Percentiles rank a stretch among this genome's conserved stretches.
phyloP scores from a whole-genome alignment of 1,140 invertebrate species.

The Pseudobourletiella spinata region DNA sequence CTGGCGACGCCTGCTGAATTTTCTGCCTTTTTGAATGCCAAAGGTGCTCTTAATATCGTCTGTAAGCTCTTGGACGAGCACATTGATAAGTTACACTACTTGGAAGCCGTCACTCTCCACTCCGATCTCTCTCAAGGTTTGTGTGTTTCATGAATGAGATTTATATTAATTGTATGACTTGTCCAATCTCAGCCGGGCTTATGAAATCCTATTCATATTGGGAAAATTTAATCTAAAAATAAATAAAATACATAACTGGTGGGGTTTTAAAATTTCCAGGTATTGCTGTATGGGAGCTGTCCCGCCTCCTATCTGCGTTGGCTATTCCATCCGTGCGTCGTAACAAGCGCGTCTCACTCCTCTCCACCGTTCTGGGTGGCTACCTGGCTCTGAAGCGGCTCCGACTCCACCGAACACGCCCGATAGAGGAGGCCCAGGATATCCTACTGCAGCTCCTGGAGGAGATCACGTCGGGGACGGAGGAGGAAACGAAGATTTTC shows the following conservation, averaged over 20 bases:
- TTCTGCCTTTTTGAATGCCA: constrained; percentile 85
- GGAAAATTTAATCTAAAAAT: constrained; percentile 3
- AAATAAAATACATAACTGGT: not conserved
- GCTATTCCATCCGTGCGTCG: constrained; percentile 69
- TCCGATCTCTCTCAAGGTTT: constrained; percentile 86
- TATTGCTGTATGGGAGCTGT: constrained; percentile 32
- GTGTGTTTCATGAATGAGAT: constrained; percentile 18
- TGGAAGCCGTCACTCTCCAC: constrained; percentile 84
- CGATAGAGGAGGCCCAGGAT: constrained; percentile 95
- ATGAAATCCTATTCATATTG: too few relatives aligned
- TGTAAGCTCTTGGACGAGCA: constrained; percentile 77
- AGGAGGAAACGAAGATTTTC: constrained; percentile 91
- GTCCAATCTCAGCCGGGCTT: too few relatives aligned
- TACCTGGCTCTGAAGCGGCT: constrained; percentile 83
- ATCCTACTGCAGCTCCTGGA: constrained; percentile 87
- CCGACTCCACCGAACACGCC: constrained; percentile 85
- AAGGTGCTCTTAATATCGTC: constrained; percentile 72
- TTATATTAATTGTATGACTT: too few relatives aligned
- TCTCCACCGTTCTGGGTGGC: constrained; percentile 83
- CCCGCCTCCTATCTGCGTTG: constrained; percentile 39
- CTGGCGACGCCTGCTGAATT: constrained; percentile 74
- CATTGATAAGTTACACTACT: constrained; percentile 70
- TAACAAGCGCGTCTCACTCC: constrained; percentile 46
- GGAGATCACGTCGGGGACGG: constrained; percentile 92
- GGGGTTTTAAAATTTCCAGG: constrained; percentile 3